phyloP scores from a whole-genome alignment of 2,113 vertebrate genomes.

The Anguilla japonica region DNA sequence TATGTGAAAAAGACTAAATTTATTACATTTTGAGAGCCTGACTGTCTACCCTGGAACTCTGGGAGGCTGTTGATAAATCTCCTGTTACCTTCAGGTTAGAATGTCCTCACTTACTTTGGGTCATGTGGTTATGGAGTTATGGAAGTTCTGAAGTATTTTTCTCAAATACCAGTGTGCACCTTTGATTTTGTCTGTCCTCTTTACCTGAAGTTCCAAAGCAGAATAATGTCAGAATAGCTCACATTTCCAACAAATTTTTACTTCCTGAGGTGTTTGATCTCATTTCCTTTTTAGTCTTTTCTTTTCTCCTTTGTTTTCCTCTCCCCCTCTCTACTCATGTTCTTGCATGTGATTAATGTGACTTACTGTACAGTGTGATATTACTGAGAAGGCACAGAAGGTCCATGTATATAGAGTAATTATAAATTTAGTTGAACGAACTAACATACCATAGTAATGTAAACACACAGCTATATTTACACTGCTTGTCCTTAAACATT shows the following conservation, averaged over 20 bases:
- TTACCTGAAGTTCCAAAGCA: background rate
- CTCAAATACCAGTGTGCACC: background rate
- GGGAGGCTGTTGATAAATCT: background rate
- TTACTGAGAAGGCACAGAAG: too few species aligned
- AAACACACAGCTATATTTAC: too few species aligned
- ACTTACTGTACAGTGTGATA: too few species aligned
- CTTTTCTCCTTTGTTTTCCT: background rate
- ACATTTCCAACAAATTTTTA: background rate
- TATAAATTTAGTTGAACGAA: too few species aligned
- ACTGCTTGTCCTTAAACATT: too few species aligned
- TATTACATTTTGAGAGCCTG: background rate
- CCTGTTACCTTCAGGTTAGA: background rate
- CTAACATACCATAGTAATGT: too few species aligned
- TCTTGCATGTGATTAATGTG: too few species aligned
- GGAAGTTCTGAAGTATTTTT: background rate
- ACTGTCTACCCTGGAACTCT: background rate
- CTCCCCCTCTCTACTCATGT: background rate
- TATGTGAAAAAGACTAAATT: background rate
- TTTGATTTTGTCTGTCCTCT: conserved; percentile 6
- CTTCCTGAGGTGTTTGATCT: conserved; percentile 1
- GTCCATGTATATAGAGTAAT: too few species aligned
- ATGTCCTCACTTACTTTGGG: background rate
- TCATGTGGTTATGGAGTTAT: background rate
- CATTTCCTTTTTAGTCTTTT: background rate
- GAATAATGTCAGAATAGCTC: background rate